These are phyloP conservation scores for Dasypus novemcinctus DNA, from an alignment of 2,113 vertebrate species.

Conservation along the genomic window DNA sequence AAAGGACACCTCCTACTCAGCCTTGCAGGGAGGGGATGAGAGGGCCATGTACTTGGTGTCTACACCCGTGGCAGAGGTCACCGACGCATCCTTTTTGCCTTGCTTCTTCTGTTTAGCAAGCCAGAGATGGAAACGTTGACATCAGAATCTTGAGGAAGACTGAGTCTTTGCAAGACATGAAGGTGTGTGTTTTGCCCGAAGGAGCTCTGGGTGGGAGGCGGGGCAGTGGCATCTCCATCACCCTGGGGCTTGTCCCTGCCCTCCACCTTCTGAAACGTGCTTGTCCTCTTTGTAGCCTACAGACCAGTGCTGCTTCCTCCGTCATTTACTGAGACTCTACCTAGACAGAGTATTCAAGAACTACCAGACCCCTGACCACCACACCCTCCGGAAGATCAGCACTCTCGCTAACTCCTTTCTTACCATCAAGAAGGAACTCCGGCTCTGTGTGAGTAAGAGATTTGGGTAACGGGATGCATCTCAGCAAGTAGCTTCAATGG, in stretches of 20 bases:
- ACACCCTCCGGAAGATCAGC: slow-evolving; percentile 82
- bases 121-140: slow-evolving; percentile 63
- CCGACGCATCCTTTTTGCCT: neutral
- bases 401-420: slow-evolving; percentile 89
- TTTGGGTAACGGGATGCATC: neutral
- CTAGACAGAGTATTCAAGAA: slow-evolving; percentile 88
- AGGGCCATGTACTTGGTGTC: neutral
- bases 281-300: slow-evolving; percentile 76
- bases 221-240: neutral
- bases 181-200: slow-evolving; percentile 40
- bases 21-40: no score
- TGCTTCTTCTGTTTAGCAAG: slow-evolving; percentile 66
- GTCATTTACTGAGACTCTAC: slow-evolving; percentile 88
- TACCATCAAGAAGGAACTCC: slow-evolving; percentile 85
- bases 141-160: slow-evolving; percentile 66
- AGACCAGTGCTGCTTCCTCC: slow-evolving; percentile 89
- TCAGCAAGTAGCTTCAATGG: neutral
- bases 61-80: neutral
- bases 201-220: neutral
- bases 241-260: neutral
- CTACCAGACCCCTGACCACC: slow-evolving; percentile 71
- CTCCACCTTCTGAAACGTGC: neutral
- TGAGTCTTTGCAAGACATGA: slow-evolving; percentile 57
- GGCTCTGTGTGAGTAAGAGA: slow-evolving; percentile 86
- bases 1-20: neutral